These are phyloP conservation scores for rat (Rattus norvegicus) DNA, from an alignment of 2,113 vertebrate species.

Conservation along the genomic window GRCr8 NC_086024.1:84907001-84907500, in stretches of 20 bases:
- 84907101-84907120: neutral
- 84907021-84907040: neutral
- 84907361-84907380: neutral
- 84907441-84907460: too few relatives aligned
- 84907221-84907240: neutral
- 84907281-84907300: neutral
- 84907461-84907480: too few relatives aligned
- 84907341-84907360: neutral
- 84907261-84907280: neutral
- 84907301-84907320: neutral
- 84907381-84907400: too few relatives aligned
- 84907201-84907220: neutral
- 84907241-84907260: neutral
- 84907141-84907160: neutral
- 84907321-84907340: neutral
- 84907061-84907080: neutral
- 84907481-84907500: too few relatives aligned
- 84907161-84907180: too few relatives aligned
- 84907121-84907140: too few relatives aligned
- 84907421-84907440: too few relatives aligned
- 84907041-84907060: neutral
- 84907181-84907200: neutral
- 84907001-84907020: neutral
- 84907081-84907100: neutral
- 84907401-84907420: too few relatives aligned